phyloP scores from a whole-genome alignment of 2,797 vertebrate genomes.

The Semotilus atromaculatus region DNA sequence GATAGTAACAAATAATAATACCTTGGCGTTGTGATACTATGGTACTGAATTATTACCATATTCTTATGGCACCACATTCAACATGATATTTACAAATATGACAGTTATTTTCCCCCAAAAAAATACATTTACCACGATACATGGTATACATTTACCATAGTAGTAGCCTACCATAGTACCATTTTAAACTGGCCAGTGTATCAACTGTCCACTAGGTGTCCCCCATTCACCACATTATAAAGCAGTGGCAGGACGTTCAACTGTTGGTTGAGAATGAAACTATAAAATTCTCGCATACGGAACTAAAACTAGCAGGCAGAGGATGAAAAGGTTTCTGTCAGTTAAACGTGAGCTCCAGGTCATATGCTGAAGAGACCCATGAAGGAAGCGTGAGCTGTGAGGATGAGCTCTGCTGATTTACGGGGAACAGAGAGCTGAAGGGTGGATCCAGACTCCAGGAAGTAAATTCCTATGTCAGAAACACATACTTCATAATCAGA shows the following conservation, averaged over 20 bases:
- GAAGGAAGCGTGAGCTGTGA: conserved; percentile 58
- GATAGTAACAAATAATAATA: not conserved
- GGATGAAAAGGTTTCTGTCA: not conserved
- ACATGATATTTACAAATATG: not conserved
- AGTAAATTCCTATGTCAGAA: conserved; percentile 55
- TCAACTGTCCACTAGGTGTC: conserved; percentile 11
- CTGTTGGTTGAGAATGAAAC: not conserved
- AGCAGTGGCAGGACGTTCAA: not conserved
- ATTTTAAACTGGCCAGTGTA: not conserved
- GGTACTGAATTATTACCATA: not conserved
- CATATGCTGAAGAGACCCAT: conserved; percentile 64
- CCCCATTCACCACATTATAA: not conserved
- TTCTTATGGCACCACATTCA: not conserved
- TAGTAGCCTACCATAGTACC: not conserved
- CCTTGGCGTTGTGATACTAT: not conserved
- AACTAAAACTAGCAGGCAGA: not conserved
- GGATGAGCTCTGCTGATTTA: conserved; percentile 55
- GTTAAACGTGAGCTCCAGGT: conserved; percentile 4
- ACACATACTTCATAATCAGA: conserved; percentile 29
- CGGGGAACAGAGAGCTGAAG: conserved; percentile 61
- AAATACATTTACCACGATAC: not conserved
- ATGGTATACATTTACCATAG: not conserved
- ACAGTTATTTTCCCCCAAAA: not conserved
- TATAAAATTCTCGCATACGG: not conserved
- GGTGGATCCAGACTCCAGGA: conserved; percentile 63